Conservation (phyloP, 1,140 invertebrate genomes). For the Saccostrea cuccullata region DNA sequence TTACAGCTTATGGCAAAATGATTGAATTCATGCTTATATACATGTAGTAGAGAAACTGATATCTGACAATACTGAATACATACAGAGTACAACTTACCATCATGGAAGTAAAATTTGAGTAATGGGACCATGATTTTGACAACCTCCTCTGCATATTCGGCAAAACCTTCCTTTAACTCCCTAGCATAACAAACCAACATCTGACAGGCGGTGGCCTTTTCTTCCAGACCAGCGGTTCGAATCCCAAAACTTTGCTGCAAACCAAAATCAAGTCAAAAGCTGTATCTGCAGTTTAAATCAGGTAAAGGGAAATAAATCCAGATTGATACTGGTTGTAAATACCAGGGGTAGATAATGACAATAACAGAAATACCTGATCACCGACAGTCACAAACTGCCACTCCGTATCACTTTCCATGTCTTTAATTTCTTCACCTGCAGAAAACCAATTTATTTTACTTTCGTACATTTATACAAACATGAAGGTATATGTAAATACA, state of each 20-base stretch:
- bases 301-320: background rate
- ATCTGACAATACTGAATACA: no score
- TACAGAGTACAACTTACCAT: constrained; percentile 81
- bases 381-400: constrained; percentile 99
- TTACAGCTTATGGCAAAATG: no score
- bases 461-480: background rate
- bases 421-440: constrained; percentile 80
- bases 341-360: background rate
- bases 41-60: no score
- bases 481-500: no score
- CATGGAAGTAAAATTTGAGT: constrained; percentile 99
- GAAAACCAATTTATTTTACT: background rate
- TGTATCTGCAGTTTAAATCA: background rate
- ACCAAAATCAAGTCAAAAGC: background rate
- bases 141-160: constrained; percentile 95
- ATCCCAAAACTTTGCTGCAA: constrained; percentile 82
- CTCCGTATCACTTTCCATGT: constrained; percentile 93
- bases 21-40: no score
- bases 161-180: constrained; percentile 97
- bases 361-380: constrained; percentile 84
- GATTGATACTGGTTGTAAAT: background rate
- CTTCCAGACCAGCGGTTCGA: constrained; percentile 89
- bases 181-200: constrained; percentile 99
- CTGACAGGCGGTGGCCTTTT: constrained; percentile 99
- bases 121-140: constrained; percentile 95